Evolutionary conservation across 2,797 vertebrate genomes (phyloP).

Genomic region (Xyrichtys novacula): DNA sequence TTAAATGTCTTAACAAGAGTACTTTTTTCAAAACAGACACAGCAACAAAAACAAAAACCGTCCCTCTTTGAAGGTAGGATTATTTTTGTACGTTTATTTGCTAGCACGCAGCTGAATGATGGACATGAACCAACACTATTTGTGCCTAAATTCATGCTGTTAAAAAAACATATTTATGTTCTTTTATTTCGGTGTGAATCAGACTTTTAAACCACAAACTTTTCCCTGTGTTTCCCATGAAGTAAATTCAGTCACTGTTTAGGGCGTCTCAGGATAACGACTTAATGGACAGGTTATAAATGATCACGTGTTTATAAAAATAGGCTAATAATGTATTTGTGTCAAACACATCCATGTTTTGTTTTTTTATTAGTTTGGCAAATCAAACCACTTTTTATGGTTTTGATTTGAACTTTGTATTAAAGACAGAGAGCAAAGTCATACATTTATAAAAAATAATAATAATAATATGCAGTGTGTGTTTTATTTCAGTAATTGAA

Average conservation of each 20-base stretch:
- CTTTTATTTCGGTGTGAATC: slow-evolving; percentile 68
- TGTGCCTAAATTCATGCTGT: slow-evolving; percentile 87
- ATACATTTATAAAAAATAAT: slow-evolving; percentile 77
- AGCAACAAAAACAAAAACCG: slow-evolving; percentile 74
- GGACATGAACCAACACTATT: slow-evolving; percentile 75
- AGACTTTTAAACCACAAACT: slow-evolving; percentile 67
- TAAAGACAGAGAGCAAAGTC: slow-evolving; percentile 81
- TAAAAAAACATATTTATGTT: slow-evolving; percentile 82
- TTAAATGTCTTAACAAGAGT: slow-evolving; percentile 53
- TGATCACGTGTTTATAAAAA: slow-evolving; percentile 80
- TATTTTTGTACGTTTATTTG: slow-evolving; percentile 88
- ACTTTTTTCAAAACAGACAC: slow-evolving; percentile 52
- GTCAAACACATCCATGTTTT: slow-evolving; percentile 81
- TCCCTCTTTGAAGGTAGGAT: slow-evolving; percentile 92
- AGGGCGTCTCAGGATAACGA: slow-evolving; percentile 86
- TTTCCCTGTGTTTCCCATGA: slow-evolving; percentile 52
- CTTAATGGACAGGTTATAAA: slow-evolving; percentile 78
- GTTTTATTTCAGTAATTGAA: slow-evolving; percentile 92
- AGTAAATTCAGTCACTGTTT: slow-evolving; percentile 79
- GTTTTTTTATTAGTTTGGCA: slow-evolving; percentile 64
- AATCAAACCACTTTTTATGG: slow-evolving; percentile 75
- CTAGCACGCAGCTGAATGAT: slow-evolving; percentile 81
- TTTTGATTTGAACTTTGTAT: slow-evolving; percentile 95
- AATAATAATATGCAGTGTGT: slow-evolving; percentile 85
- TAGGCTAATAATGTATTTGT: slow-evolving; percentile 80